Evolutionary conservation across 2,797 vertebrate species (phyloP).

Genomic region (Enteromius thamalakanensis): DNA sequence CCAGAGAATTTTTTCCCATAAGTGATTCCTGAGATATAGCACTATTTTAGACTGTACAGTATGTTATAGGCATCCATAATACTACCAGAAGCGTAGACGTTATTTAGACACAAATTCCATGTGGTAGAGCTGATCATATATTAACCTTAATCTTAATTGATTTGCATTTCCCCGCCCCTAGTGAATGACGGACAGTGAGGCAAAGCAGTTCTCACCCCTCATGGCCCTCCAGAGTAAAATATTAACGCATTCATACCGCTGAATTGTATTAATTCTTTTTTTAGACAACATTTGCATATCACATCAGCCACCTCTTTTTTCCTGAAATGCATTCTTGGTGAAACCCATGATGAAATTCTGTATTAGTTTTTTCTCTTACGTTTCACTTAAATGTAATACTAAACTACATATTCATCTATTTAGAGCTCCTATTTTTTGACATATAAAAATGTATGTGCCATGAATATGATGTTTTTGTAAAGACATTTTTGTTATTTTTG

Average conservation of each 20-base stretch:
- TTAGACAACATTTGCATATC: conserved; percentile 80
- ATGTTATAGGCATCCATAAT: conserved; percentile 68
- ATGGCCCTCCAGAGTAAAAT: conserved; percentile 73
- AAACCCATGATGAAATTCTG: conserved; percentile 18
- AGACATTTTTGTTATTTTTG: background rate
- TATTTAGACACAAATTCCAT: conserved; percentile 70
- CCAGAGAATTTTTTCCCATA: conserved; percentile 28
- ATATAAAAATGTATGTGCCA: background rate
- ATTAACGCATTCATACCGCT: conserved; percentile 74
- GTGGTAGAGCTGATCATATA: conserved; percentile 66
- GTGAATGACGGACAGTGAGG: conserved; percentile 61
- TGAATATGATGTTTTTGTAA: background rate
- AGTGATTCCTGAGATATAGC: conserved; percentile 60
- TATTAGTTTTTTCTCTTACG: background rate
- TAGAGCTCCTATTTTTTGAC: background rate
- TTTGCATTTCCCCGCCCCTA: conserved; percentile 64
- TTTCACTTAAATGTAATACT: conserved; percentile 8
- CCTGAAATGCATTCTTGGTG: background rate
- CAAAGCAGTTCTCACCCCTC: conserved; percentile 67
- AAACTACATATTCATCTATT: background rate
- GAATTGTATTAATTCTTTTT: conserved; percentile 86
- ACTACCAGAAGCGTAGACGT: conserved; percentile 65
- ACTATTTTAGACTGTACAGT: conserved; percentile 54
- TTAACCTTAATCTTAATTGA: conserved; percentile 67
- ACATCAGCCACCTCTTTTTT: conserved; percentile 71